Evolutionary conservation across 2,888 invertebrate genomes (phyloP), one percentile per base, ranked within the genome.

Genomic region (Cryptophagus acutangulus): DNA sequence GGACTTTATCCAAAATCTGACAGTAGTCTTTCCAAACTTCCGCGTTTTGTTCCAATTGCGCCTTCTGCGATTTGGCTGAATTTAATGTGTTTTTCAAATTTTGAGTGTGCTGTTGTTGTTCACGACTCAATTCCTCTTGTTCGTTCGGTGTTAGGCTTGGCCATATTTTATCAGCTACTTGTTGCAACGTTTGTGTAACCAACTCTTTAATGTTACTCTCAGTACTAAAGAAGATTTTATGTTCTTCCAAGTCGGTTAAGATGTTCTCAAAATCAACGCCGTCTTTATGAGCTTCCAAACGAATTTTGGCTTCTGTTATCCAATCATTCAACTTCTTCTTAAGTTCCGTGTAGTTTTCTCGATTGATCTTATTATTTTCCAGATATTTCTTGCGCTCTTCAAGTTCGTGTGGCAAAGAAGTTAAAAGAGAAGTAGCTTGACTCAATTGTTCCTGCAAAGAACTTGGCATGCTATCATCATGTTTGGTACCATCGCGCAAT

Each of bases 261-360:
- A 93, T 82, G 52, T 88, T 88, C 55, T 87, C 87, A 60, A 90
- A 92, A 65, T 94, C 88, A 3, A 93, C 83, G 9, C 92, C 92
- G 48, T 87, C 84, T 58, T 86, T 85, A 47, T 84, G 82, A 59
- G 84, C 81, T 46, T 82, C 79, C 14, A 93, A 67, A 29, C 85
- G 79, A 34, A 82, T 78, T 52, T 84, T 84, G 0, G 91, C 89
- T 60, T 89, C 87, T 57, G 82, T 82, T 1, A 89, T 82, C 89
- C 92, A 91, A 37, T 79, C 78, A 55, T 82, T 83, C 3, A 94
- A 75, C 65, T 86, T 84, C 33, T 86, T 82, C 1, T 87, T 84
- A 3, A 87, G 72, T 35, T 78, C 75, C 51, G 82, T 79, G 62
- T 91, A 91, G 52, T 87, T 82, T 48, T 87, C 74, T 14, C 91